Percentiles rank a stretch among this genome's conserved stretches.
Evolutionary conservation across 2,113 vertebrate species (phyloP).

Genomic region (Leucosticte australis): DNA sequence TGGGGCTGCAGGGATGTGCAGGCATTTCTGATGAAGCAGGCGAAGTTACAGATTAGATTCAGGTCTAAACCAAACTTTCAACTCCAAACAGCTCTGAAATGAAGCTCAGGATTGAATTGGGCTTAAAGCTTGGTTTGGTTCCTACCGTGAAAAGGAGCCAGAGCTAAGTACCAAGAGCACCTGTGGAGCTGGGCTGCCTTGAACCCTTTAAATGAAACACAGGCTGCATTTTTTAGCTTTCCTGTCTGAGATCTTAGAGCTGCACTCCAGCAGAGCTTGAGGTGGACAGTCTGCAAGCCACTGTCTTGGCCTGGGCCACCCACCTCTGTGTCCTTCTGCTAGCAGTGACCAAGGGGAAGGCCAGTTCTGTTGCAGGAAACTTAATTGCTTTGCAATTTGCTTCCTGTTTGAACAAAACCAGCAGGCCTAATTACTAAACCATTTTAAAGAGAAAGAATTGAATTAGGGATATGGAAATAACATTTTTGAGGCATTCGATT

Average conservation of each 20-base stretch:
- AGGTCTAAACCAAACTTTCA: background rate
- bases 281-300: background rate
- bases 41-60: background rate
- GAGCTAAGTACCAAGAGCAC: background rate
- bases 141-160: background rate
- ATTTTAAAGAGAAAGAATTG: constrained; percentile 29
- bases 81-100: background rate
- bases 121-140: background rate
- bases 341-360: background rate
- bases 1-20: background rate
- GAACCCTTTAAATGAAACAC: background rate
- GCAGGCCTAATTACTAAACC: background rate
- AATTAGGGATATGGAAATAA: constrained; percentile 21
- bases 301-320: background rate
- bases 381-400: background rate
- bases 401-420: constrained; percentile 45
- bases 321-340: background rate
- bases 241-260: background rate
- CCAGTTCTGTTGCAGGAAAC: background rate
- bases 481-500: background rate
- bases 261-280: background rate
- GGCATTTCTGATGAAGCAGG: background rate
- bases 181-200: background rate
- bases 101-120: background rate
- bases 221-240: background rate